These are phyloP conservation scores for Hololepta plana DNA, from an alignment of 2,888 invertebrate genomes.

Conservation along the genomic window DNA sequence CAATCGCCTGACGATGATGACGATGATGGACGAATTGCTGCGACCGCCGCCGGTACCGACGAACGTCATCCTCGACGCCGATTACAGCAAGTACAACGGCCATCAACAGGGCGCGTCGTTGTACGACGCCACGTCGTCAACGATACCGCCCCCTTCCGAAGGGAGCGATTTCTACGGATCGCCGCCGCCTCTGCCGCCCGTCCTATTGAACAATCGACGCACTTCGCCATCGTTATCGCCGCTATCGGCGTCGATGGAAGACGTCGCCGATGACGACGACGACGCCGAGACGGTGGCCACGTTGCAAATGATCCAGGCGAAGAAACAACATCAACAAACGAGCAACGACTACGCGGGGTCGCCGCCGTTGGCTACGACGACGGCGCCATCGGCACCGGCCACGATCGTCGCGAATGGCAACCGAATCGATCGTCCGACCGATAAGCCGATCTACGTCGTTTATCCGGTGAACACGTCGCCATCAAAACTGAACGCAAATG, in stretches of 20 bases:
- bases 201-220: too few species aligned
- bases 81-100: constrained; percentile 5
- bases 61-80: constrained; percentile 18
- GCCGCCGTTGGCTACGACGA: constrained; percentile 18
- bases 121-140: too few species aligned
- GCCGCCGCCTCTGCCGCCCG: too few species aligned
- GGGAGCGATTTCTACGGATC: too few species aligned
- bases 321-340: constrained; percentile 23
- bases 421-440: constrained; percentile 13
- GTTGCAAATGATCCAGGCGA: constrained; percentile 48
- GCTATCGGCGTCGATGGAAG: too few species aligned
- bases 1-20: too few species aligned
- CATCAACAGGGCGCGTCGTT: constrained; percentile 8
- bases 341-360: constrained; percentile 20
- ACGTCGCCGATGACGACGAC: too few species aligned
- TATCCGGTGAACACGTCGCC: constrained; percentile 38
- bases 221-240: too few species aligned
- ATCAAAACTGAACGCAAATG: constrained; percentile 29
- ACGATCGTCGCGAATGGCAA: constrained; percentile 6
- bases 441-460: constrained; percentile 31
- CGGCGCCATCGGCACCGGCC: constrained; percentile 11
- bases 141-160: too few species aligned
- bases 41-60: constrained; percentile 24
- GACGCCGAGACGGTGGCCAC: constrained; percentile 42
- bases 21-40: too few species aligned